These are phyloP conservation scores for Spizaetus ornatus DNA, from an alignment of 2,113 vertebrate species.

Conservation along the genomic window DNA sequence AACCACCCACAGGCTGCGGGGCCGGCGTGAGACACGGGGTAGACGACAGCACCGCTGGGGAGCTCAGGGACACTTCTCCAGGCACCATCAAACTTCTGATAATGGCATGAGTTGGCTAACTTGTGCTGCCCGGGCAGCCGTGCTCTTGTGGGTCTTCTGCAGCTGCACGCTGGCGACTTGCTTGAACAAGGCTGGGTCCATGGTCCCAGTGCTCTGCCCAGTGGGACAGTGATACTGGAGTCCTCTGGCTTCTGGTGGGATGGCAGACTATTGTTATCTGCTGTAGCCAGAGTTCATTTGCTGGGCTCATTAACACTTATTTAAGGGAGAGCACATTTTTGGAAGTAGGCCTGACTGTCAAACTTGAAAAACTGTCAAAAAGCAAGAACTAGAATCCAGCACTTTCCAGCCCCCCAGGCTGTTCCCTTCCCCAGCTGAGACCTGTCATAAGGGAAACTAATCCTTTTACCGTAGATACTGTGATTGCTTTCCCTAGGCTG, in stretches of 20 bases:
- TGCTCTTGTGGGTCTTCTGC: background rate
- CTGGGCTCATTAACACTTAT: background rate
- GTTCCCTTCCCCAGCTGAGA: background rate
- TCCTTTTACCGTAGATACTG: background rate
- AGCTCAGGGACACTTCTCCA: background rate
- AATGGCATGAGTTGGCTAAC: background rate
- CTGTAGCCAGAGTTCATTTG: background rate
- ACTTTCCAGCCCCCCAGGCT: background rate
- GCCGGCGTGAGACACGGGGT: background rate
- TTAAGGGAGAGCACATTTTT: background rate
- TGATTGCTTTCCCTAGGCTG: background rate
- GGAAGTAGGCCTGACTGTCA: background rate
- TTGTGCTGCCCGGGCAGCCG: background rate
- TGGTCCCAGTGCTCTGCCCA: background rate
- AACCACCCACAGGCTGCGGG: background rate
- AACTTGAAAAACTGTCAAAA: background rate
- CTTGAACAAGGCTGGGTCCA: background rate
- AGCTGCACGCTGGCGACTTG: background rate
- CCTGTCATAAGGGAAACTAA: background rate
- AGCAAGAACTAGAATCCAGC: background rate
- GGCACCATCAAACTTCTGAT: background rate
- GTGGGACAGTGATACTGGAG: background rate
- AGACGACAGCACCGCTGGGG: background rate
- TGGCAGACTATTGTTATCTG: background rate
- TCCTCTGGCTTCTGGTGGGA: background rate